Evolutionary conservation across 37 sponge, comb jelly and placozoan genomes (phyloP), one percentile per base, ranked within the genome.

Genomic region (Beroe forskalii): DNA sequence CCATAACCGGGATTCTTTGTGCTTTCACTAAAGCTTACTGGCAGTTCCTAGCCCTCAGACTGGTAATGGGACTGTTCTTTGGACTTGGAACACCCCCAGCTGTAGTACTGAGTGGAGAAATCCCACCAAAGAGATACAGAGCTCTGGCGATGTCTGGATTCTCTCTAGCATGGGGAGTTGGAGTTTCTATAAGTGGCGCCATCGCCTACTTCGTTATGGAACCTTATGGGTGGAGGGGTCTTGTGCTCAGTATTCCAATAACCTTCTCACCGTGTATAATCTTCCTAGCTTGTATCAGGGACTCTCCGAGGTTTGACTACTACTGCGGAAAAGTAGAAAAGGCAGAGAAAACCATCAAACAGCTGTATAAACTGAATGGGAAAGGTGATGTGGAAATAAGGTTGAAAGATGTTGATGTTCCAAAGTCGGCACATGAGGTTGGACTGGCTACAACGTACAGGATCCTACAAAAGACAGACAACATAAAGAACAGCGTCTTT

Each of bases 361-460:
- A 69, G 32, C 19, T 69, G 19, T 69, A 69, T 37, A 69, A 36
- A 32, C 35, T 69, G 72, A 69, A 69, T 35, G 72, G 72, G 3
- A 69, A 69, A 35, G 72, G 72, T 1, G 39, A 69, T 69, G 38
- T 31, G 38, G 38, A 35, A 2, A 32, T 69, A 1, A 69, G 19
- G 38, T 17, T 69, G 9, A 69, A 69, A 33, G 32, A 9, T 28
- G 72, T 69, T 33, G 38, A 27, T 3, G 8, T 17, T 14, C 72
- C 35, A 69, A 2, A 6, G 4, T 27, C 27, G 14, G 38, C 20
- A 1, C 35, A 35, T 32, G 35, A 35, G 8, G 32, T 69, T 20
- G 38, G 72, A 19, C 32, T 27, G 1, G 32, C 37, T 2, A 69
- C 20, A 19, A 33, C 38, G 37, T 31, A 36, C 38, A 69, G 38